Conservation (phyloP, 2,888 invertebrate genomes). For the Octodonta nipae region DNA sequence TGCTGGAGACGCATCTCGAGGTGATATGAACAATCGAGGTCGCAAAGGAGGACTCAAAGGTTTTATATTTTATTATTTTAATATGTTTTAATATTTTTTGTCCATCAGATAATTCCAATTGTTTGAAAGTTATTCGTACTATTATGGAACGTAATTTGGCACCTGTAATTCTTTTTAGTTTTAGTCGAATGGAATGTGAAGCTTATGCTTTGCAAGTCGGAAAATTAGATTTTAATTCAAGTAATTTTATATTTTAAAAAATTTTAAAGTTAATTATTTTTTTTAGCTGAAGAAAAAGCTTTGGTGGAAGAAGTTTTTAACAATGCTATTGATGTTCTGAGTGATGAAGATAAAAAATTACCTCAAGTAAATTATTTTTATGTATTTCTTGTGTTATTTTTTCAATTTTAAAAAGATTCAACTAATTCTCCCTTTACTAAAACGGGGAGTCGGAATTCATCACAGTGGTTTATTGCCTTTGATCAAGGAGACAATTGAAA, state of each 20-base stretch:
- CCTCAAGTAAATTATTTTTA: no score
- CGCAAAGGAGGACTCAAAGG: no score
- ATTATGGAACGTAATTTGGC: slow-evolving; percentile 96
- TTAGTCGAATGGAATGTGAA: slow-evolving; percentile 97
- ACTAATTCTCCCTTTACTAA: slow-evolving; percentile 77
- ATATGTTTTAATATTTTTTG: no score
- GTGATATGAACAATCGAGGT: slow-evolving; percentile 62
- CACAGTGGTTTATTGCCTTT: slow-evolving; percentile 91
- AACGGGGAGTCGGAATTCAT: slow-evolving; percentile 92
- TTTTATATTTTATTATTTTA: no score
- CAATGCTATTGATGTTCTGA: slow-evolving; percentile 94
- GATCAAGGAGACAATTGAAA: slow-evolving; percentile 96
- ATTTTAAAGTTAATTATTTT: no score
- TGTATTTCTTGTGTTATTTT: no score
- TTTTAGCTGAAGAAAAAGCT: slow-evolving; percentile 73
- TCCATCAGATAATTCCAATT: slow-evolving; percentile 51
- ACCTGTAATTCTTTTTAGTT: slow-evolving; percentile 97
- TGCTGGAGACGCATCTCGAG: slow-evolving; percentile 71
- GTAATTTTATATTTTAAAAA: no score
- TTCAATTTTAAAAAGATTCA: no score
- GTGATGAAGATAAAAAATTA: no score
- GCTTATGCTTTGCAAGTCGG: slow-evolving; percentile 92
- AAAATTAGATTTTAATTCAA: slow-evolving; percentile 88
- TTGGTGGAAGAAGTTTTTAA: slow-evolving; percentile 92
- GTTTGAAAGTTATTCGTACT: slow-evolving; percentile 94